These are phyloP conservation scores for Zapus hudsonius DNA, from an alignment of 2,113 vertebrate species.

Conservation along the genomic window DNA sequence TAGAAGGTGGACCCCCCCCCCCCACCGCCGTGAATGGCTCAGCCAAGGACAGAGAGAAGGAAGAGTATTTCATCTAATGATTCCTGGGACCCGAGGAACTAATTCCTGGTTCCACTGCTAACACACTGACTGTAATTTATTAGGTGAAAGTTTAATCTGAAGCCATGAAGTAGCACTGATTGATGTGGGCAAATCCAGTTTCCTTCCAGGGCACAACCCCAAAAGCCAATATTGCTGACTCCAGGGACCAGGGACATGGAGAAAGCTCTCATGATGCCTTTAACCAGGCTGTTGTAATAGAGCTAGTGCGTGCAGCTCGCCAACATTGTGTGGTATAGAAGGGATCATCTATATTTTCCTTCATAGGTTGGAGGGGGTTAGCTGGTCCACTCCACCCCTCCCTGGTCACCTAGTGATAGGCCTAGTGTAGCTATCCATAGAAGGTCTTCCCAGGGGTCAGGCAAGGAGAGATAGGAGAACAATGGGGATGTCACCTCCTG, in stretches of 20 bases:
- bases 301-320: background rate
- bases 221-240: background rate
- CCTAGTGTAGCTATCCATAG: background rate
- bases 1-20: conserved; percentile 85
- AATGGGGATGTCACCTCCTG: background rate
- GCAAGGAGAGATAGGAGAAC: background rate
- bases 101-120: background rate
- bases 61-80: conserved; percentile 95
- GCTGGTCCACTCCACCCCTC: background rate
- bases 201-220: conserved; percentile 31
- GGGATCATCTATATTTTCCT: background rate
- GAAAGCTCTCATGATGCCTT: background rate
- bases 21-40: conserved; percentile 83
- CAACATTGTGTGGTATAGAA: background rate
- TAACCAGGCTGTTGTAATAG: background rate
- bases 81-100: background rate
- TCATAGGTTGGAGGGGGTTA: background rate
- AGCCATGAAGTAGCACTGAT: background rate
- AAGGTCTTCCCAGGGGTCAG: background rate
- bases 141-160: conserved; percentile 40
- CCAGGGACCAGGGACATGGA: conserved; percentile 11
- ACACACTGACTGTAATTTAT: conserved; percentile 68
- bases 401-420: background rate
- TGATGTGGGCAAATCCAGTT: conserved; percentile 4
- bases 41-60: conserved; percentile 85